Conservation (phyloP, 2,797 vertebrate species). For the Lemur catta region DNA sequence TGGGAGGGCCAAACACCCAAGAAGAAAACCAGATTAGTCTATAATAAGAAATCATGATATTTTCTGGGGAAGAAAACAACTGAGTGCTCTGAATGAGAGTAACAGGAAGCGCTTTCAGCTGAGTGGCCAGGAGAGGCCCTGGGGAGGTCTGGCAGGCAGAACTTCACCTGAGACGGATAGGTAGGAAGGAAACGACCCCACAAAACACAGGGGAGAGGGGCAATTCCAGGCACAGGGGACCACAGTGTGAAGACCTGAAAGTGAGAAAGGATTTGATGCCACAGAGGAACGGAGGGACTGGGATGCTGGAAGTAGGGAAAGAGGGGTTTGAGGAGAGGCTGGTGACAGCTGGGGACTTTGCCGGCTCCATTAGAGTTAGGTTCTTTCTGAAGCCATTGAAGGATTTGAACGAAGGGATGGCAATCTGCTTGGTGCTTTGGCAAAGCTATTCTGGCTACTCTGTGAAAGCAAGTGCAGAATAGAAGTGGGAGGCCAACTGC, state of each 20-base stretch:
- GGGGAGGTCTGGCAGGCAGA: neutral
- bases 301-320: neutral
- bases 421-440: neutral
- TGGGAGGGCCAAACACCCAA: neutral
- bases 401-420: neutral
- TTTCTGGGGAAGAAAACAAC: neutral
- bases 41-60: rapidly evolving
- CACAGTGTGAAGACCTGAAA: neutral
- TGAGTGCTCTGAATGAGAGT: too few relatives aligned
- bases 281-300: neutral
- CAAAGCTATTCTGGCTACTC: neutral
- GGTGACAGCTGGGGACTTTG: too few relatives aligned
- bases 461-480: neutral
- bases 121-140: neutral
- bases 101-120: neutral
- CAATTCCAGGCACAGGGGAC: too few relatives aligned
- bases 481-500: rapidly evolving
- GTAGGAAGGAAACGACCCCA: neutral
- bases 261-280: neutral
- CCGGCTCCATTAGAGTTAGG: neutral
- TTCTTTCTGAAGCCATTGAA: neutral
- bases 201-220: neutral
- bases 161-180: neutral
- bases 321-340: neutral
- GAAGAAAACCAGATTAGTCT: neutral